phyloP scores from a whole-genome alignment of 2,113 vertebrate genomes.

The Centropus unirufus region DNA sequence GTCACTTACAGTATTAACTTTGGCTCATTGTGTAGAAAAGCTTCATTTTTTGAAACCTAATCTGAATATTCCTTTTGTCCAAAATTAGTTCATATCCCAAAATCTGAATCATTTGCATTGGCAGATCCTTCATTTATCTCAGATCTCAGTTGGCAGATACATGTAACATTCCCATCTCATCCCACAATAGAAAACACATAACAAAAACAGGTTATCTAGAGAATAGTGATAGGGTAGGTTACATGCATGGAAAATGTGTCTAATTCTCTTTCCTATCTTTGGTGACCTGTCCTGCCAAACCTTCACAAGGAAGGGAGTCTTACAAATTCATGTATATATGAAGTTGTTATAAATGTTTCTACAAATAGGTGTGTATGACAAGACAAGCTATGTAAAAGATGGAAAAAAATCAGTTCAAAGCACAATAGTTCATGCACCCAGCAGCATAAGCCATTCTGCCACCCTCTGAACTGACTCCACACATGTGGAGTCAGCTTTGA shows the following conservation, averaged over 20 bases:
- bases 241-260: not conserved
- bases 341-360: not conserved
- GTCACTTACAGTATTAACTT: slow-evolving; percentile 6
- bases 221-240: not conserved
- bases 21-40: not conserved
- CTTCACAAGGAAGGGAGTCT: not conserved
- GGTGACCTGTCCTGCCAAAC: not conserved
- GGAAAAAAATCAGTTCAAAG: not conserved
- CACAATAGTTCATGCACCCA: not conserved
- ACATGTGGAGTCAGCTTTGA: not conserved
- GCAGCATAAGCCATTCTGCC: not conserved
- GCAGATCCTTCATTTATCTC: not conserved
- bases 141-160: not conserved
- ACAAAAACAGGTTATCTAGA: not conserved
- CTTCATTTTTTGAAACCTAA: not conserved
- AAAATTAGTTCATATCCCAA: slow-evolving; percentile 2
- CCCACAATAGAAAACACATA: not conserved
- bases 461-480: not conserved
- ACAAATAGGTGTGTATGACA: not conserved
- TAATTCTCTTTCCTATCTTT: not conserved
- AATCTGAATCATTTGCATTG: not conserved
- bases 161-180: not conserved
- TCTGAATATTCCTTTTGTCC: not conserved
- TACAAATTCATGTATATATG: no score
- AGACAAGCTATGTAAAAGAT: not conserved